A percentile compares a stretch with the other conserved stretches of the same genome.
phyloP scores from a whole-genome alignment of 2,888 invertebrate genomes.

The Electrophaes corylata region DNA sequence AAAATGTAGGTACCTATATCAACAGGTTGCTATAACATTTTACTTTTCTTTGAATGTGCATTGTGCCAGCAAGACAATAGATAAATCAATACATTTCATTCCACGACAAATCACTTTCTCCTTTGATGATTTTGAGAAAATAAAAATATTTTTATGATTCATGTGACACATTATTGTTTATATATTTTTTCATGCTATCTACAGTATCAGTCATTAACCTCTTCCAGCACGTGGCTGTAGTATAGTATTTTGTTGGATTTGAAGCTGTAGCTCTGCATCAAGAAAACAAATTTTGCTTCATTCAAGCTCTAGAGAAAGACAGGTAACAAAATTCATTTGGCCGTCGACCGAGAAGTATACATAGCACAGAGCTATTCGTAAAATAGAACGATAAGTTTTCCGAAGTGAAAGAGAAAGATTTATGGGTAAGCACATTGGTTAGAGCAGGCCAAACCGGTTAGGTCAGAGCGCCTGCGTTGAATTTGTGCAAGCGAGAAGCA shows the following conservation, averaged over 20 bases:
- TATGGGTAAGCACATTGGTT: slow-evolving; percentile 51
- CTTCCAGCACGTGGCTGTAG: slow-evolving; percentile 77
- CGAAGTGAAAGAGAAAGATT: slow-evolving; percentile 63
- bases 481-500: slow-evolving; percentile 63
- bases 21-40: neutral
- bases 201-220: slow-evolving; percentile 80
- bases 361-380: slow-evolving; percentile 83
- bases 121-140: slow-evolving; percentile 4
- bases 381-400: slow-evolving; percentile 79
- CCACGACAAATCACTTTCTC: neutral
- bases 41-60: neutral
- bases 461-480: slow-evolving; percentile 81
- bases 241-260: slow-evolving; percentile 81
- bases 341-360: slow-evolving; percentile 84
- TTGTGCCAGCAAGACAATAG: slow-evolving; percentile 2
- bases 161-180: slow-evolving; percentile 59
- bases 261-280: slow-evolving; percentile 82
- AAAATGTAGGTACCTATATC: neutral
- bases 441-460: slow-evolving; percentile 66
- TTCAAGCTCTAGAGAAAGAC: slow-evolving; percentile 84
- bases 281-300: slow-evolving; percentile 79
- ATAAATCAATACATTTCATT: neutral
- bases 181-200: slow-evolving; percentile 77
- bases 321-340: slow-evolving; percentile 82
- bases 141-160: slow-evolving; percentile 19